These are phyloP conservation scores for Cygnus buccinator DNA, from an alignment of 2,113 vertebrate species.

Conservation along the genomic window DNA sequence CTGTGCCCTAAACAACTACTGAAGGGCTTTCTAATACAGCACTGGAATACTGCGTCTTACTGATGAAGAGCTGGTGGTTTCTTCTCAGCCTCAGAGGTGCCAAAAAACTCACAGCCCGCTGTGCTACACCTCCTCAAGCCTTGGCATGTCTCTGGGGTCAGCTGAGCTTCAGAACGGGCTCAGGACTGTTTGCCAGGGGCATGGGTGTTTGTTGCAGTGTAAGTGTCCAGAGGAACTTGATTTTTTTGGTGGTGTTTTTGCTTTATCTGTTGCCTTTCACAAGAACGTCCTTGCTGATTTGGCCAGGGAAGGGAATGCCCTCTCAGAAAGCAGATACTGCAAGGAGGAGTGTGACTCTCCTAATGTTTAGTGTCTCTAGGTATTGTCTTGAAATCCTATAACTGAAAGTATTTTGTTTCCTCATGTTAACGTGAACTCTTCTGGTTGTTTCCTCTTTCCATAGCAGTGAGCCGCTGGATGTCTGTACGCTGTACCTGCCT, in stretches of 20 bases:
- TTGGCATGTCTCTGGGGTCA: background rate
- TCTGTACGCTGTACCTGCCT: background rate
- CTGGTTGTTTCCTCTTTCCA: background rate
- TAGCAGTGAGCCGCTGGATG: background rate
- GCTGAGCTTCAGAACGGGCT: background rate
- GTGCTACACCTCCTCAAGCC: background rate
- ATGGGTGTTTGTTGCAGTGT: rapidly evolving
- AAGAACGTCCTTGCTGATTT: background rate
- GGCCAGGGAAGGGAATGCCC: background rate
- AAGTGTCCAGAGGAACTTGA: background rate
- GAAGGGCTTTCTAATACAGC: background rate
- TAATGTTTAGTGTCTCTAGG: background rate
- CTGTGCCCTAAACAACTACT: background rate
- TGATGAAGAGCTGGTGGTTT: background rate
- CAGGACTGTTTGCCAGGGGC: background rate
- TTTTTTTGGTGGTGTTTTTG: background rate
- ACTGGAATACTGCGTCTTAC: background rate
- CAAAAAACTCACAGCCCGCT: background rate
- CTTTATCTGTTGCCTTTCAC: background rate
- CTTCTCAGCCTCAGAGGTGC: background rate
- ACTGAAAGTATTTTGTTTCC: background rate
- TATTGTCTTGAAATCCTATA: rapidly evolving
- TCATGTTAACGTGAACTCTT: background rate
- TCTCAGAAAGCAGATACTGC: background rate
- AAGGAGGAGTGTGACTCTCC: background rate